Evolutionary conservation across 2,113 vertebrate species (phyloP).

Genomic region (Tyto alba): DNA sequence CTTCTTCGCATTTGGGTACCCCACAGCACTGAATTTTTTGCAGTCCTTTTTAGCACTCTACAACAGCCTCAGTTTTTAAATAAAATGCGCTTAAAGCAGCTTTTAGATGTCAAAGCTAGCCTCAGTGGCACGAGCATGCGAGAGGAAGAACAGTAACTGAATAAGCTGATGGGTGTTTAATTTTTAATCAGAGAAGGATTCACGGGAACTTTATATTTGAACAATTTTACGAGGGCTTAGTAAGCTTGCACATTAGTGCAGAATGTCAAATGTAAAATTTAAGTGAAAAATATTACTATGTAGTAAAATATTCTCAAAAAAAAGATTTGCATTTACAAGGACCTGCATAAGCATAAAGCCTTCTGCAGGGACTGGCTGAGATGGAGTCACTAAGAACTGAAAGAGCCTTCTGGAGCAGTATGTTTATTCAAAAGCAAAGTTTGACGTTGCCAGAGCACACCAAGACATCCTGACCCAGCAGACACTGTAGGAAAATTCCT

Average conservation of each 20-base stretch:
- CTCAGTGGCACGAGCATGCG: rapidly evolving
- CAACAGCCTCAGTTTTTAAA: neutral
- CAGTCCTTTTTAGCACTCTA: neutral
- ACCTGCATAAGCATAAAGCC: neutral
- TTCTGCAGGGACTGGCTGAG: neutral
- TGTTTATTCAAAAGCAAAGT: neutral
- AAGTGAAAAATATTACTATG: neutral
- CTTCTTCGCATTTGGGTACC: neutral
- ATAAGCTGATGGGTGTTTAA: neutral
- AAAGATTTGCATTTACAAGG: neutral
- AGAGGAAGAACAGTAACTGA: neutral
- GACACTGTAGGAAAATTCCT: neutral
- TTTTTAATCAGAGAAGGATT: neutral
- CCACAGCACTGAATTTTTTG: neutral
- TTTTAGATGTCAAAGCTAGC: neutral
- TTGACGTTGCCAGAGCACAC: rapidly evolving
- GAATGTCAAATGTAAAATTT: neutral
- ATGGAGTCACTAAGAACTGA: neutral
- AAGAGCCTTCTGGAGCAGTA: neutral
- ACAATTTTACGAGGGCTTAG: neutral
- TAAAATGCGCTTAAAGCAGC: neutral
- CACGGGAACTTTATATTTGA: neutral
- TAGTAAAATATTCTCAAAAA: neutral
- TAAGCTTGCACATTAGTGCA: neutral
- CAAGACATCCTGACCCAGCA: neutral